phyloP scores from a whole-genome alignment of 2,113 vertebrate species.

The Salvelinus alpinus region DNA sequence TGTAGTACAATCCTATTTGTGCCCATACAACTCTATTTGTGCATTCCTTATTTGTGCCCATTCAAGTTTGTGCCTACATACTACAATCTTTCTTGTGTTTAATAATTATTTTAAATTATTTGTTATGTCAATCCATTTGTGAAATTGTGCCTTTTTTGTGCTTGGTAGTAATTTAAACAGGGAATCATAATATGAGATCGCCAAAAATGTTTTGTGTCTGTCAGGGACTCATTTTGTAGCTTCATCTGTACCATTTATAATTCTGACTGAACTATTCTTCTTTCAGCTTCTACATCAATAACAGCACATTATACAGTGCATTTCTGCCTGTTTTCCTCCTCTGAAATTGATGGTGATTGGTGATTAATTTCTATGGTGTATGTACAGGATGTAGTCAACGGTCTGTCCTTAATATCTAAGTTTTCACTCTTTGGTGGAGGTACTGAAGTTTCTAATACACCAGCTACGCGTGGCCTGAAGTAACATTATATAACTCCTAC shows the following conservation, averaged over 20 bases:
- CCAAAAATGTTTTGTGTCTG: too few species aligned
- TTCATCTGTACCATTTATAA: too few species aligned
- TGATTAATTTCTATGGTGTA: not conserved
- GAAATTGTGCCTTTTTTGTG: not conserved
- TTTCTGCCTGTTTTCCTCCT: not conserved
- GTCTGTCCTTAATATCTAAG: conserved; percentile 17
- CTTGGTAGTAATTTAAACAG: not conserved
- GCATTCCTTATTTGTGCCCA: not conserved
- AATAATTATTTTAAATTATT: not conserved
- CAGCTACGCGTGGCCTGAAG: not conserved
- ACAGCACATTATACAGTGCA: not conserved
- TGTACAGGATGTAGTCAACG: not conserved
- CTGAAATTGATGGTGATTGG: not conserved
- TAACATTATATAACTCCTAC: conserved; percentile 26
- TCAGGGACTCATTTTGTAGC: too few species aligned
- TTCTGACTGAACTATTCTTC: not conserved
- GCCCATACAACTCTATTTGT: not conserved
- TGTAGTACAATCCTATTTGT: not conserved
- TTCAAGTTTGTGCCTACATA: conserved; percentile 31
- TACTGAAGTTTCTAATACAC: conserved; percentile 22
- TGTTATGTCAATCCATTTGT: not conserved
- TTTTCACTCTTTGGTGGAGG: conserved; percentile 48
- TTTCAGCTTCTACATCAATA: not conserved
- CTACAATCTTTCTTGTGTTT: not conserved
- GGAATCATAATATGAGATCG: not conserved